Evolutionary conservation across 1,140 invertebrate species (phyloP), one percentile per base, ranked within the genome.

Genomic region (Pseudomyrmex concolor): DNA sequence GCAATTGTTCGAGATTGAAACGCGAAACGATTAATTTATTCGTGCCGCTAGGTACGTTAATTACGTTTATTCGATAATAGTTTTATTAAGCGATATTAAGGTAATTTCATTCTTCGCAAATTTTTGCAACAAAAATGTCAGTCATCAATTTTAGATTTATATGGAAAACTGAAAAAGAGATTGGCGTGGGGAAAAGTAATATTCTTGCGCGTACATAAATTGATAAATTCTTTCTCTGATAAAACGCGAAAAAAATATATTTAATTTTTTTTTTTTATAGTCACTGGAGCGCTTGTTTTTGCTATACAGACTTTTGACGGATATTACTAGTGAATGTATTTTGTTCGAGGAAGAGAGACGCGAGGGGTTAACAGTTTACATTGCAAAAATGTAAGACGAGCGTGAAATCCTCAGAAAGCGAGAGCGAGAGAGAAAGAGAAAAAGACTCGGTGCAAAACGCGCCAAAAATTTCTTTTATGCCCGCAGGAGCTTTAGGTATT

Each of bases 401-500:
- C 71, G 84, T 66, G 76, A 91, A 91, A 91, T 91, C 90, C 90
- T 88, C 34, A 7, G 34, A 34, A 34, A 34, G 34, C 34, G 34
- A 34, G 34, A 34, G 34, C 34, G 34, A 34, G 34, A 5, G 34
- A 34, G 34, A 5, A 1, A 34, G 34, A 34, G 34, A 34, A 57
- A 54, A 85, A 77, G 88, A 84, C 68, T 62, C 82, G 84, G 84
- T 85, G 85, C 83, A 55, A 85, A 57, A 51, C 64, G 70, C 77
- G 85, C 60, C 84, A 66, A 89, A 89, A 88, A 88, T 86, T 88
- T 89, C 70, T 77, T 88, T 89, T 80, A 86, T 84, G 76, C 87
- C 88, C 86, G 73, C 64, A 76, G 62, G 81, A 77, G 87, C 86
- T 89, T 91, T 92, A 91, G 90, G 91, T 90, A 92, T 89, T 89